Evolutionary conservation across 2,113 vertebrate genomes (phyloP).

Genomic region (Lethenteron camtschaticum): DNA sequence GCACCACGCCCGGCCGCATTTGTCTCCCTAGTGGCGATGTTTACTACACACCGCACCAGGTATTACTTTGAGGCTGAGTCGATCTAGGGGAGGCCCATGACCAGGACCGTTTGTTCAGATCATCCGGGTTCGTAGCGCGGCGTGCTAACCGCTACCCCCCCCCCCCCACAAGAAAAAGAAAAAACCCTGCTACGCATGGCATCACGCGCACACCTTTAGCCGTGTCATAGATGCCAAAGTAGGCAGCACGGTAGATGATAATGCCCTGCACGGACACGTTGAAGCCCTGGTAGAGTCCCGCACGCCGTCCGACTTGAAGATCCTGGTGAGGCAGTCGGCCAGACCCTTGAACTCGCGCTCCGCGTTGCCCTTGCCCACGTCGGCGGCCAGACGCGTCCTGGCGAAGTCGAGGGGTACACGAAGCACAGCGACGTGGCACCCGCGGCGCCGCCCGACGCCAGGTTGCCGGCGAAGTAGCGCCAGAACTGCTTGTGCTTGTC

Average conservation of each 20-base stretch:
- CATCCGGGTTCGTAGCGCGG: not conserved
- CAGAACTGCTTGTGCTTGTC: constrained; percentile 93
- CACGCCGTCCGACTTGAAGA: constrained; percentile 68
- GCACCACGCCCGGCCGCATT: too few relatives aligned
- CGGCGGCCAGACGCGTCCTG: constrained; percentile 78
- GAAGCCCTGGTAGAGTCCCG: constrained; percentile 74
- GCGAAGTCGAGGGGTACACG: constrained; percentile 93
- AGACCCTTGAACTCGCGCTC: constrained; percentile 80
- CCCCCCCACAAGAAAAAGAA: not conserved
- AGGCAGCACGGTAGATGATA: constrained; percentile 96
- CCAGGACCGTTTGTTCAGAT: too few relatives aligned
- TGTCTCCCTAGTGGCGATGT: too few relatives aligned
- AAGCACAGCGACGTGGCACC: constrained; percentile 95
- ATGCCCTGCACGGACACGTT: constrained; percentile 93
- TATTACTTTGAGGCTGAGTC: too few relatives aligned
- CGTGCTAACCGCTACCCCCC: not conserved
- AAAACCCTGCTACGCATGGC: not conserved
- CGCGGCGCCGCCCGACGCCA: constrained; percentile 76
- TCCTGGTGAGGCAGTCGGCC: constrained; percentile 61
- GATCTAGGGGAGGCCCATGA: too few relatives aligned
- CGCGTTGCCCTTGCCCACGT: constrained; percentile 50
- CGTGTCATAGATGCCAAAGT: constrained; percentile 89
- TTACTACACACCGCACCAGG: too few relatives aligned
- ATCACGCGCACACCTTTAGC: constrained; percentile 50
- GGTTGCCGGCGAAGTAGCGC: constrained; percentile 88